These are phyloP conservation scores for Stigmatopora nigra DNA, from an alignment of 2,113 vertebrate genomes.

Conservation along the genomic window DNA sequence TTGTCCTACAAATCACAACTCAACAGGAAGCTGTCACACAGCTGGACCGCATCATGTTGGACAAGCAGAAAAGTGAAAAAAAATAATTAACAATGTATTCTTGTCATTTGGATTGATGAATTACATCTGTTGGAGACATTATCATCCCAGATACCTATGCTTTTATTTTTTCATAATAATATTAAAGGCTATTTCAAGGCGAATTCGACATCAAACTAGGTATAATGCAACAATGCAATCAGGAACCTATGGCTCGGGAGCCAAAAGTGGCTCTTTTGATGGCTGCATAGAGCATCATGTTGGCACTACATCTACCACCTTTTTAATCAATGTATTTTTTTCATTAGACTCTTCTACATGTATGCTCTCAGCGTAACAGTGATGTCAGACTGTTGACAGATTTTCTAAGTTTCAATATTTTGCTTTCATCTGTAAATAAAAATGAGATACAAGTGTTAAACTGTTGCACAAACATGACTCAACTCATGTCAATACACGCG, in stretches of 20 bases:
- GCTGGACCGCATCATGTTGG: not conserved
- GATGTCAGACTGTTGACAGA: not conserved
- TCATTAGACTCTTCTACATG: too few relatives aligned
- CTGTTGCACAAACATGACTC: not conserved
- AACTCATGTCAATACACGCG: not conserved
- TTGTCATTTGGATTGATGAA: not conserved
- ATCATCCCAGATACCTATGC: not conserved
- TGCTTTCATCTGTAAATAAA: not conserved
- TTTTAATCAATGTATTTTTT: too few relatives aligned
- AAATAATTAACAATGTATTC: not conserved
- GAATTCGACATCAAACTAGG: too few relatives aligned
- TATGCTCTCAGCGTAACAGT: too few relatives aligned
- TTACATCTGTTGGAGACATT: not conserved
- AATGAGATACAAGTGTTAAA: not conserved
- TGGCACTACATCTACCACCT: too few relatives aligned
- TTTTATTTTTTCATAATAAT: not conserved
- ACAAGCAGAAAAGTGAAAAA: not conserved
- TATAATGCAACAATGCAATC: too few relatives aligned
- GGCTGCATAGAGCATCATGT: too few relatives aligned
- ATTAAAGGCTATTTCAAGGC: not conserved
- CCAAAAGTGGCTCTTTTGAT: too few relatives aligned
- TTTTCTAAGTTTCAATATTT: not conserved
- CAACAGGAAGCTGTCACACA: constrained; percentile 1
- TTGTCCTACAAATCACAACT: not conserved
- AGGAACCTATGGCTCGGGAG: too few relatives aligned